Base-by-base conservation (phyloP, 2,797 vertebrate species). In the Calcarius lapponicus region DNA sequence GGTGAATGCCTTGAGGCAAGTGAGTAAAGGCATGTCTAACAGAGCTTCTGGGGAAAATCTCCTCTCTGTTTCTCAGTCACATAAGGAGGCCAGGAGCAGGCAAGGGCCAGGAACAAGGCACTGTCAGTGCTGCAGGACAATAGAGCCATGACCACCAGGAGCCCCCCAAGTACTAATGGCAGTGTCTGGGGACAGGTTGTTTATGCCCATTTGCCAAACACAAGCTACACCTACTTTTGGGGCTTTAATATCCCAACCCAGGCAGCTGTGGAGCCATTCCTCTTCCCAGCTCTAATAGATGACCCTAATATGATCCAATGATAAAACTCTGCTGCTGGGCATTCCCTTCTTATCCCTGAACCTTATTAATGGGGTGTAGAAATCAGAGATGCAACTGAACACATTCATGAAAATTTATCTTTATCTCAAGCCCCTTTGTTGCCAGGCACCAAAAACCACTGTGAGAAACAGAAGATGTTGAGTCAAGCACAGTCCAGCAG, bases 11-110 rank as follows among this genome's bases (percentile, higher is more conserved):
- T 51, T 45, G 32, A 81, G 38, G 20, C 3, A 60, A 72, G 20
- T 1, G 3, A 84, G 8, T 34, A 64, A 88, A 78, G 1, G 3
- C 17, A 57, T 0, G 0, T 18, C 42, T 36, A 40, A 32, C 14
- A 80, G 40, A 69, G 24, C 20, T 67, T 70, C 45, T 76, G 34
- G 13, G n/a, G 29, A 20, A 88, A 65, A 58, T 32, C n/a, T 54
- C 16, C 7, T 50, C 48, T 64, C 36, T 48, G 26, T 67, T 80
- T 82, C 64, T 57, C 45, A 58, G 28, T 38, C 3, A 2, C 19
- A 6, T 7, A 15, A 72, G 38, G 28, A 50, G 12, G 3, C 6
- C 10, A 62, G 60, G 38, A 70, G 28, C 16, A 22, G 57, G 14
- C 26, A 82, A 67, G 28, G 31, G 45, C 22, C 19, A 72, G 45